phyloP scores from a whole-genome alignment of 1,140 invertebrate species.

The Manduca sexta region DNA sequence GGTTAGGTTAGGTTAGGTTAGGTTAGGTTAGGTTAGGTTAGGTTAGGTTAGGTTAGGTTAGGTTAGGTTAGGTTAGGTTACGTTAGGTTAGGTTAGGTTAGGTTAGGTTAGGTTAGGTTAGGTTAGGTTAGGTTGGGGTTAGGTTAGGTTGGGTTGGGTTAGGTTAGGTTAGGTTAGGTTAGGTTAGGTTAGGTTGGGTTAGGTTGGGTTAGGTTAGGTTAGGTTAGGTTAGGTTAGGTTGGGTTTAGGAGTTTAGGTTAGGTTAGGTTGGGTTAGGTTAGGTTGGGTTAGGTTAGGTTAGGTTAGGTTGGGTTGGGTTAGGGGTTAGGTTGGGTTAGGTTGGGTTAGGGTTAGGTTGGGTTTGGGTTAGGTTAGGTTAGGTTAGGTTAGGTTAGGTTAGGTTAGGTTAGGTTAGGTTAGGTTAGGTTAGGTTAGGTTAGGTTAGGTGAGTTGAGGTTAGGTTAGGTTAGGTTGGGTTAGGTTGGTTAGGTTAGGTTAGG shows the following conservation, averaged over 20 bases:
- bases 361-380: conserved; percentile 8
- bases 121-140: conserved; percentile 7
- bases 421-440: no score
- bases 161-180: conserved; percentile 5
- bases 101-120: conserved; percentile 4
- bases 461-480: conserved; percentile 12
- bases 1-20: conserved; percentile 12
- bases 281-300: conserved; percentile 15
- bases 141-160: conserved; percentile 5
- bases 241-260: conserved; percentile 6
- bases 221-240: conserved; percentile 18
- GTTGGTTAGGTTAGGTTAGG: conserved; percentile 14
- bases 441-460: neutral
- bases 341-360: conserved; percentile 6
- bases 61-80: conserved; percentile 9
- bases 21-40: conserved; percentile 4
- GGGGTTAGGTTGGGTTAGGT: conserved; percentile 9
- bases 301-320: conserved; percentile 16
- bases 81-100: conserved; percentile 2
- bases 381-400: conserved; percentile 14
- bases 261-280: conserved; percentile 13
- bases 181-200: conserved; percentile 21
- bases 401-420: conserved; percentile 5
- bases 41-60: conserved; percentile 2
- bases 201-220: conserved; percentile 13